Conservation (phyloP, 2,888 invertebrate genomes). For the Carcina quercana region DNA sequence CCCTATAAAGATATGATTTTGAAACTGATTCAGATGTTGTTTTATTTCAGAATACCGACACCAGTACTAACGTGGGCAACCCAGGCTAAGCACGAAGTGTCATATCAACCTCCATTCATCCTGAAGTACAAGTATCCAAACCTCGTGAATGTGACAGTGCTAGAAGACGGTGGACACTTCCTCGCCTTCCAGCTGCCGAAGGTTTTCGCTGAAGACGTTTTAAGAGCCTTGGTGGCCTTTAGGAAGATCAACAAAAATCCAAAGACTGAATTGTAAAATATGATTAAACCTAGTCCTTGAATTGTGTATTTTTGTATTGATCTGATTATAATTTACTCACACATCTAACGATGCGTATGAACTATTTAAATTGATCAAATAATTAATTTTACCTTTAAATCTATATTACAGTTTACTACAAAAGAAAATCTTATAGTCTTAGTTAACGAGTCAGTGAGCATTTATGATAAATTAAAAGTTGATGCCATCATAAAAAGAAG, state of each 20-base stretch:
- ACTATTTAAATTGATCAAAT: no score
- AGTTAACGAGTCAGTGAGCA: no score
- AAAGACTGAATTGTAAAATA: constrained; percentile 57
- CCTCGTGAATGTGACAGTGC: constrained; percentile 76
- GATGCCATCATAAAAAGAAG: no score
- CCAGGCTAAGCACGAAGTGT: constrained; percentile 80
- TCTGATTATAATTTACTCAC: no score
- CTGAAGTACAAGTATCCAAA: constrained; percentile 76
- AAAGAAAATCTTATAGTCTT: no score
- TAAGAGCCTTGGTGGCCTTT: constrained; percentile 41
- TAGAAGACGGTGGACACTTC: constrained; percentile 87
- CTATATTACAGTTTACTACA: no score
- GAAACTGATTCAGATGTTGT: neutral
- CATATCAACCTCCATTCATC: constrained; percentile 71
- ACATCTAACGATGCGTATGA: no score
- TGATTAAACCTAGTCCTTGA: no score
- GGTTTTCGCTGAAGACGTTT: constrained; percentile 79
- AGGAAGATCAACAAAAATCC: constrained; percentile 26
- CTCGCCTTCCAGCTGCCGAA: constrained; percentile 86
- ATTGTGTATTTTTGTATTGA: no score
- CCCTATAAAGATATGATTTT: no score
- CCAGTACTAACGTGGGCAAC: constrained; percentile 80
- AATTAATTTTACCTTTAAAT: no score
- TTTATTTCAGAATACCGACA: constrained; percentile 71
- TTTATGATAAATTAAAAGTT: no score